phyloP scores from a whole-genome alignment of 1,140 invertebrate genomes.

The Zaprionus africanus region DNA sequence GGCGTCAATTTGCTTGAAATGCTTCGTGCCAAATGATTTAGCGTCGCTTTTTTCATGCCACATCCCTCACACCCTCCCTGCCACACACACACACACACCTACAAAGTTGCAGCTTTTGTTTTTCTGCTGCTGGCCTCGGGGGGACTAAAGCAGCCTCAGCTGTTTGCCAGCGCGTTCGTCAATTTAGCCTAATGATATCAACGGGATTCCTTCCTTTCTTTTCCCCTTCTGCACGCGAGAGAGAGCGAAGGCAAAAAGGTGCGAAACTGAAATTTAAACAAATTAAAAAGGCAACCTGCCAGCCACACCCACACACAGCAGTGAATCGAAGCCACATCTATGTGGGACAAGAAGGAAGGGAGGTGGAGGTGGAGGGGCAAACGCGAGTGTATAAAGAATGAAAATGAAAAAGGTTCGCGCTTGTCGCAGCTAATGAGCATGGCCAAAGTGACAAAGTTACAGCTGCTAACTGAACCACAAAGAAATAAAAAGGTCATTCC shows the following conservation, averaged over 20 bases:
- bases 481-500: constrained; percentile 37
- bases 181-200: constrained; percentile 80
- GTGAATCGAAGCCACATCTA: constrained; percentile 4
- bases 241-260: constrained; percentile 59
- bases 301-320: constrained; percentile 20
- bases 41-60: constrained; percentile 55
- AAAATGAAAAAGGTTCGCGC: constrained; percentile 46
- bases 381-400: not conserved
- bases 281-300: constrained; percentile 74
- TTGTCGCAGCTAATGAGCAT: constrained; percentile 52
- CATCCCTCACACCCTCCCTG: not conserved
- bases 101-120: constrained; percentile 70
- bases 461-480: constrained; percentile 41
- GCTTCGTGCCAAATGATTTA: constrained; percentile 80
- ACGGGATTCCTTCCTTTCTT: constrained; percentile 26
- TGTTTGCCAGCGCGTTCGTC: constrained; percentile 73
- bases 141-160: constrained; percentile 60
- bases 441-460: constrained; percentile 51
- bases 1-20: constrained; percentile 80
- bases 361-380: not conserved
- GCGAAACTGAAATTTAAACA: constrained; percentile 81
- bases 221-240: not conserved
- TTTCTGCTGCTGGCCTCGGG: constrained; percentile 42
- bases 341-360: not conserved
- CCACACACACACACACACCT: constrained; percentile 26